These are phyloP conservation scores for Hydrolagus affinis DNA, from an alignment of 2,113 vertebrate genomes.

Conservation along the genomic window DNA sequence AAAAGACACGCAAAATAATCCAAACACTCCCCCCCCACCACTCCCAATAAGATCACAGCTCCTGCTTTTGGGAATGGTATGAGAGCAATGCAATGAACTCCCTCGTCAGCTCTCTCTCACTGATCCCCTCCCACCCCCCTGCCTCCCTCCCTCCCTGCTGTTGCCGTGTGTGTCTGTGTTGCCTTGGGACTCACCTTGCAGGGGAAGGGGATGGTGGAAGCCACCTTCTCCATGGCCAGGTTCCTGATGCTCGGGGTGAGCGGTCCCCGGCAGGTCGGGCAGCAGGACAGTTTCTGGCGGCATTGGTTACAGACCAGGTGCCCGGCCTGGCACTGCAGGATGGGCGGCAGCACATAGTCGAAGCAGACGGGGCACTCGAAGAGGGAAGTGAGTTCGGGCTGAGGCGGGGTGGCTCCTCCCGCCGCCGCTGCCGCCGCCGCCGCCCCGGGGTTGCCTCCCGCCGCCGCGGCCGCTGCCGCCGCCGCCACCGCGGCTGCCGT, in stretches of 20 bases:
- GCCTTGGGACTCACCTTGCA: conserved; percentile 53
- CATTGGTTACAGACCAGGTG: conserved; percentile 64
- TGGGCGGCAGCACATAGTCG: conserved; percentile 65
- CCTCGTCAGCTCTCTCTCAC: background rate
- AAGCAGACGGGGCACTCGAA: conserved; percentile 66
- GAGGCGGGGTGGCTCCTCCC: conserved; percentile 16
- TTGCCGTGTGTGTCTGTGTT: background rate
- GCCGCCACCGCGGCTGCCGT: too few species aligned
- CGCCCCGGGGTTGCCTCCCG: background rate
- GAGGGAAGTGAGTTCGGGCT: conserved; percentile 56
- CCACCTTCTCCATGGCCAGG: conserved; percentile 67
- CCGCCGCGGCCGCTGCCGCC: background rate
- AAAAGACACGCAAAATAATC: too few species aligned
- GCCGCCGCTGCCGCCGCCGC: background rate
- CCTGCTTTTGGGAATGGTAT: background rate
- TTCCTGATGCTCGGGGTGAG: conserved; percentile 63
- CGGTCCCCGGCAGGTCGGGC: conserved; percentile 61
- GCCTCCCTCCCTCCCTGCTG: background rate
- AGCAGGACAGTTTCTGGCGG: conserved; percentile 65
- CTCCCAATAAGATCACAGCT: too few species aligned
- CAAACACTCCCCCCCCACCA: too few species aligned
- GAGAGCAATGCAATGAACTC: conserved; percentile 1
- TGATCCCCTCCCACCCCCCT: background rate
- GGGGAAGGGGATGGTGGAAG: conserved; percentile 60
- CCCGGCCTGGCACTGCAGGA: conserved; percentile 64